These are phyloP conservation scores for Archivesica marissinica DNA, from an alignment of 1,140 invertebrate species.

Conservation along the genomic window DNA sequence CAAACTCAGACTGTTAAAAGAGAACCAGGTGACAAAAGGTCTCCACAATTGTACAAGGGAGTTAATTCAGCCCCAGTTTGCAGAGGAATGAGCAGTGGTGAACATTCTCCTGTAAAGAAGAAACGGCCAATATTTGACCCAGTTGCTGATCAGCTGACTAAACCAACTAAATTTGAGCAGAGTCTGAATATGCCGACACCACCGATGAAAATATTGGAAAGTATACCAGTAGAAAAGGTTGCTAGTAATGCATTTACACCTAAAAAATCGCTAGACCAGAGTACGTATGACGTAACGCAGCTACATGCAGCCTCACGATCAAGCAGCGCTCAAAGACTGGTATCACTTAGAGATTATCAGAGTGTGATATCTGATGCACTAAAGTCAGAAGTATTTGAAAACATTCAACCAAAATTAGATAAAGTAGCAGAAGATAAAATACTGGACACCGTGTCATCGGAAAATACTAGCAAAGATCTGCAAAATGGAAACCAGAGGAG, in stretches of 20 bases:
- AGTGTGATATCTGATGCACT: background rate
- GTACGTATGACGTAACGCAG: too few species aligned
- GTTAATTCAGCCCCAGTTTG: background rate
- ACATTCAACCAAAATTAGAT: background rate
- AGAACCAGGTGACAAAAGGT: background rate
- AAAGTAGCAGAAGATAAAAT: background rate
- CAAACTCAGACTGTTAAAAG: background rate
- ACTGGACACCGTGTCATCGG: too few species aligned
- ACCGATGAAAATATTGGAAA: conserved; percentile 50
- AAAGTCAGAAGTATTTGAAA: background rate
- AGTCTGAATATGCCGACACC: conserved; percentile 33
- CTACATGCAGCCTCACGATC: too few species aligned
- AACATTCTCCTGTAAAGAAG: background rate
- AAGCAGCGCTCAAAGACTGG: background rate
- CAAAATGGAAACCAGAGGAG: too few species aligned
- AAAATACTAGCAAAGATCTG: too few species aligned
- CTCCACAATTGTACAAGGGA: background rate
- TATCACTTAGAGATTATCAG: background rate
- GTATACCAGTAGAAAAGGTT: background rate
- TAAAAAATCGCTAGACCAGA: too few species aligned
- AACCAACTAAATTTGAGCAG: conserved; percentile 56
- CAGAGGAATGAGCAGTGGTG: background rate
- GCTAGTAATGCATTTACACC: too few species aligned
- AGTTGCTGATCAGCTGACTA: conserved; percentile 10
- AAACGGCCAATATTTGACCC: conserved; percentile 44